A percentile compares a stretch with the other conserved stretches of the same genome.
phyloP scores from a whole-genome alignment of 2,113 vertebrate genomes.

The Nothocercus julius region DNA sequence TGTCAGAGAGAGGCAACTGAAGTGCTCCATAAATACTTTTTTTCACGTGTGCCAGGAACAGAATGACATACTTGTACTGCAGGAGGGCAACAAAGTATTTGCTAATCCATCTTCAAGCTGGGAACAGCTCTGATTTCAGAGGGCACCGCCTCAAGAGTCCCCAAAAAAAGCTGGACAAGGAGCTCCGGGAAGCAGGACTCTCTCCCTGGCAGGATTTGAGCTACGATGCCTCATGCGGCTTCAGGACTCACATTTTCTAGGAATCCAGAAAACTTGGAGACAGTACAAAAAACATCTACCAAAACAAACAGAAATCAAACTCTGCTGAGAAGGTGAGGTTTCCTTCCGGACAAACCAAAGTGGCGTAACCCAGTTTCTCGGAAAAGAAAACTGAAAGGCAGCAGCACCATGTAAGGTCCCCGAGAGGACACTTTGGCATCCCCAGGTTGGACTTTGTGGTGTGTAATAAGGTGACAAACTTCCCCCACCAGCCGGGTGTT shows the following conservation, averaged over 20 bases:
- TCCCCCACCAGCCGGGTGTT: too few relatives aligned
- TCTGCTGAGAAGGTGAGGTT: not conserved
- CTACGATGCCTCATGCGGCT: not conserved
- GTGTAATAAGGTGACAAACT: too few relatives aligned
- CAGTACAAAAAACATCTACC: not conserved
- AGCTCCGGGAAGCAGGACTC: not conserved
- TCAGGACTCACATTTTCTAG: not conserved
- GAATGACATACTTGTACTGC: not conserved
- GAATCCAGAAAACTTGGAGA: not conserved
- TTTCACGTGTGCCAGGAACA: not conserved
- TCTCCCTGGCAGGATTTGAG: accelerated
- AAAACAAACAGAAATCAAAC: not conserved
- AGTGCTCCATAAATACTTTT: not conserved
- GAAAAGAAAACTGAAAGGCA: too few relatives aligned
- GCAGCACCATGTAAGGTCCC: too few relatives aligned
- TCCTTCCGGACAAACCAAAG: not conserved
- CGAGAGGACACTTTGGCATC: too few relatives aligned
- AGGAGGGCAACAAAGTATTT: not conserved
- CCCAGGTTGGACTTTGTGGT: too few relatives aligned
- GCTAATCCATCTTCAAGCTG: not conserved
- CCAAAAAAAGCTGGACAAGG: not conserved
- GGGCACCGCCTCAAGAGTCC: not conserved
- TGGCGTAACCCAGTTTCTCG: not conserved
- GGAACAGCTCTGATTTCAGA: not conserved
- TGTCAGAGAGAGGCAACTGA: not conserved